Percentiles rank a stretch among this genome's conserved stretches.
Evolutionary conservation across 2,113 vertebrate species (phyloP).

Genomic region (Callionymus lyra): DNA sequence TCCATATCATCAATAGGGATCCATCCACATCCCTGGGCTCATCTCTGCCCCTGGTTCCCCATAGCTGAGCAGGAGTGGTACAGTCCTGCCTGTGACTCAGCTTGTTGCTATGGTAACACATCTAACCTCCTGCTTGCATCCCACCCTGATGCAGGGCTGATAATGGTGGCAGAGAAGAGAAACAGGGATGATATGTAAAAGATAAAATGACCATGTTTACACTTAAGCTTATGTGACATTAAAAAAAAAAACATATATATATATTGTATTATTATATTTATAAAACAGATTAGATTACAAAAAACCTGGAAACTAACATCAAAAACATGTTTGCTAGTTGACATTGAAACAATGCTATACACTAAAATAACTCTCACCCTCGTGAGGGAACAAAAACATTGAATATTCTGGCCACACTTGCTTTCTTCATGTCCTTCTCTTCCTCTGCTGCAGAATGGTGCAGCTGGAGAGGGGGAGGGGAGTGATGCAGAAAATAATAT

Average conservation of each 20-base stretch:
- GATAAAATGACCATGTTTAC: background rate
- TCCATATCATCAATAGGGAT: slow-evolving; percentile 5
- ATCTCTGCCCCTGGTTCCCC: slow-evolving; percentile 41
- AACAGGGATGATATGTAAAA: slow-evolving; percentile 29
- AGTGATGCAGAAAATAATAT: slow-evolving; percentile 46
- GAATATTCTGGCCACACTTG: slow-evolving; percentile 14
- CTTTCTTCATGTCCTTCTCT: slow-evolving; percentile 28
- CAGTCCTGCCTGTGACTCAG: slow-evolving; percentile 64
- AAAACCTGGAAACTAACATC: no score
- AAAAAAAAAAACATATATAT: no score
- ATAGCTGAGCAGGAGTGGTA: slow-evolving; percentile 53
- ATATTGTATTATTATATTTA: no score
- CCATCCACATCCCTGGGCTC: slow-evolving; percentile 1
- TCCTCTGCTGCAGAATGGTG: slow-evolving; percentile 48
- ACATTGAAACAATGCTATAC: no score
- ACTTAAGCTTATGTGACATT: no score
- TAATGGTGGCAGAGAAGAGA: slow-evolving; percentile 15
- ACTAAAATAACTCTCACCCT: no score
- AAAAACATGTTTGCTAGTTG: background rate
- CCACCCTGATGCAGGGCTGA: slow-evolving; percentile 41
- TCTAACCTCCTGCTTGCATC: slow-evolving; percentile 53
- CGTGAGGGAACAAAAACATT: no score
- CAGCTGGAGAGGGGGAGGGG: slow-evolving; percentile 65
- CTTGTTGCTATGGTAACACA: slow-evolving; percentile 70
- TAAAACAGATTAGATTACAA: no score